Percentiles rank a stretch among this genome's conserved stretches.
Evolutionary conservation across 92 coral and sea anemone genomes (phyloP).

Genomic region (Porites divaricata): DNA sequence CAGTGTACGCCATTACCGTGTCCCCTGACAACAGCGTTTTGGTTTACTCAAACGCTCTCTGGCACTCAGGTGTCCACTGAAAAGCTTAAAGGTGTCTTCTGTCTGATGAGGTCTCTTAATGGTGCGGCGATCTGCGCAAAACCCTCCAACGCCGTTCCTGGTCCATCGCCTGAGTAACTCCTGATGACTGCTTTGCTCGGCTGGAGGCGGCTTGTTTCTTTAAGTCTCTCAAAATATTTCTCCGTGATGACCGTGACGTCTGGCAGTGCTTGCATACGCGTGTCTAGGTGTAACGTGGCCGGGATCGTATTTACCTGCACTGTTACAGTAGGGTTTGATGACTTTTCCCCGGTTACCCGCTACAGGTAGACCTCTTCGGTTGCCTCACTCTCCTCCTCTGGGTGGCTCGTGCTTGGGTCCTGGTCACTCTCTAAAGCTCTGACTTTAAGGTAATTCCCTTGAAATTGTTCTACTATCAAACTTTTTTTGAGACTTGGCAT

Average conservation of each 20-base stretch:
- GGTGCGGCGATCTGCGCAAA: conserved; percentile 24
- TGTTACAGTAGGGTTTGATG: conserved; percentile 2
- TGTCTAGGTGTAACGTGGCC: conserved; percentile 50
- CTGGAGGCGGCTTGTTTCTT: conserved; percentile 9
- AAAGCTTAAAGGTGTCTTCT: background rate
- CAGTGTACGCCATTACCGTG: conserved; percentile 42
- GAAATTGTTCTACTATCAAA: too few species aligned
- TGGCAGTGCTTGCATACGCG: too few species aligned
- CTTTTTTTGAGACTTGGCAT: too few species aligned
- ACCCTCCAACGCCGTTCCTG: conserved; percentile 25
- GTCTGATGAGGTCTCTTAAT: background rate
- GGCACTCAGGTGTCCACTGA: conserved; percentile 36
- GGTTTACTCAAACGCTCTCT: conserved; percentile 21
- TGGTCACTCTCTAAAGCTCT: too few species aligned
- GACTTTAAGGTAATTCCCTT: too few species aligned
- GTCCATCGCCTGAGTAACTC: conserved; percentile 40
- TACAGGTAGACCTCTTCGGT: conserved; percentile 30
- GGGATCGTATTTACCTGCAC: background rate
- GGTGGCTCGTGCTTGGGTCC: too few species aligned
- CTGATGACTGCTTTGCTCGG: conserved; percentile 28
- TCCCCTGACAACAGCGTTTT: background rate
- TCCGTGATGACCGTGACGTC: conserved; percentile 41
- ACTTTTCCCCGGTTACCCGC: conserved; percentile 17
- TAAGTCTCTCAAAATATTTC: conserved; percentile 11
- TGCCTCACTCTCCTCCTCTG: background rate